phyloP scores from a whole-genome alignment of 1,140 invertebrate genomes.

The Drosophila takahashii region DNA sequence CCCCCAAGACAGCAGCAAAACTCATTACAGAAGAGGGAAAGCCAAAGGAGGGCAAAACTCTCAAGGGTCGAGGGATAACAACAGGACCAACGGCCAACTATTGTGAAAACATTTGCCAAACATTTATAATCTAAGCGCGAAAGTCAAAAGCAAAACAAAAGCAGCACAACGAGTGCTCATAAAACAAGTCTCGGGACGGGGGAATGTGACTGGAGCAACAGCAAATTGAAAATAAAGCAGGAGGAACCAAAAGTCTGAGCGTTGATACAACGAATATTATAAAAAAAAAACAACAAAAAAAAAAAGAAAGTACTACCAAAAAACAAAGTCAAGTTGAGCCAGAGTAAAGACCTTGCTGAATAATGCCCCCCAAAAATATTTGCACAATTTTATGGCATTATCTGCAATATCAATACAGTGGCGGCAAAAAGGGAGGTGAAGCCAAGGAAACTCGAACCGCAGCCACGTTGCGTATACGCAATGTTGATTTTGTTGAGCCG shows the following conservation, averaged over 20 bases:
- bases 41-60: background rate
- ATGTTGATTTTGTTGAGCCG: conserved; percentile 62
- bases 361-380: conserved; percentile 65
- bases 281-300: conserved; percentile 45
- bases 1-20: conserved; percentile 40
- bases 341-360: conserved; percentile 54
- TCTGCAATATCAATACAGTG: conserved; percentile 65
- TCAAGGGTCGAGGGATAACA: conserved; percentile 2
- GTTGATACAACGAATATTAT: conserved; percentile 9
- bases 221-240: conserved; percentile 57
- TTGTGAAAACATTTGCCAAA: conserved; percentile 72
- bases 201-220: conserved; percentile 29
- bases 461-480: conserved; percentile 68
- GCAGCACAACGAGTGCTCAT: conserved; percentile 52
- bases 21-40: conserved; percentile 45
- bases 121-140: conserved; percentile 73
- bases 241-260: conserved; percentile 18
- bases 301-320: conserved; percentile 34
- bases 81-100: conserved; percentile 45
- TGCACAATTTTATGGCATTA: conserved; percentile 73
- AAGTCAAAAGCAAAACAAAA: conserved; percentile 72
- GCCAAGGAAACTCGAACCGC: conserved; percentile 19
- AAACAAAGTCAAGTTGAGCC: conserved; percentile 36
- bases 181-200: conserved; percentile 28
- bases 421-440: conserved; percentile 7